Evolutionary conservation across 2,113 vertebrate genomes (phyloP), one percentile per base, ranked within the genome.

Genomic region (Coturnix japonica): DNA sequence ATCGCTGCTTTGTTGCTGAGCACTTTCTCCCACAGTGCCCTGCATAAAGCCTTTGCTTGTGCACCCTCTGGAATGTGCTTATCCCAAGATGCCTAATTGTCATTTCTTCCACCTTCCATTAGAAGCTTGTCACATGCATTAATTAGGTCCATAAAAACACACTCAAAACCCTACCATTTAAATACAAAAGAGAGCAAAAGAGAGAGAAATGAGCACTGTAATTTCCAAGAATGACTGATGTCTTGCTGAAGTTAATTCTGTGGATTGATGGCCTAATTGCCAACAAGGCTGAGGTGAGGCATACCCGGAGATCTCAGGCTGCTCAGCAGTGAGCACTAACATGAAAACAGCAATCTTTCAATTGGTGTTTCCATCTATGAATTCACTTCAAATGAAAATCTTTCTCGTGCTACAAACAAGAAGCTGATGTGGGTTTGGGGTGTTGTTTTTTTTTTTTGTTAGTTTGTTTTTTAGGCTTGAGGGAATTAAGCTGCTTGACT

Each of bases 41-140:
- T 35, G 87, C 93, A 97, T 86, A 97, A 97, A 96, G 95, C 76
- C 94, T 94, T 30, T 74, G 81, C 91, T 94, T 97, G 95, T 97
- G 89, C 75, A 87, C 82, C 87, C 85, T 95, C 78, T 90, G 95
- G 96, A 96, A 95, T 96, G 91, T 93, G 95, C 96, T 97, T 97
- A 95, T 96, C 95, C 96, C 51, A 28, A 95, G 91, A 95, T 33
- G 84, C 95, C 91, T 95, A 85, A 92, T 94, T 93, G 91, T 84
- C 81, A 91, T 95, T 96, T 96, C 89, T 94, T 93, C 84, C 81
- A 96, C 94, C 95, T 96, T 92, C 90, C 87, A 95, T 87, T 85
- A 92, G 89, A 91, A 95, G 90, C 74, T 75, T 67, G 93, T 89
- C 94, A 86, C 91, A 92, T 41, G 81, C 92, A 79, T 89, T 96